Percentiles rank a stretch among this genome's conserved stretches.
phyloP scores from a whole-genome alignment of 2,888 invertebrate species.

The Pyrrhia umbra region DNA sequence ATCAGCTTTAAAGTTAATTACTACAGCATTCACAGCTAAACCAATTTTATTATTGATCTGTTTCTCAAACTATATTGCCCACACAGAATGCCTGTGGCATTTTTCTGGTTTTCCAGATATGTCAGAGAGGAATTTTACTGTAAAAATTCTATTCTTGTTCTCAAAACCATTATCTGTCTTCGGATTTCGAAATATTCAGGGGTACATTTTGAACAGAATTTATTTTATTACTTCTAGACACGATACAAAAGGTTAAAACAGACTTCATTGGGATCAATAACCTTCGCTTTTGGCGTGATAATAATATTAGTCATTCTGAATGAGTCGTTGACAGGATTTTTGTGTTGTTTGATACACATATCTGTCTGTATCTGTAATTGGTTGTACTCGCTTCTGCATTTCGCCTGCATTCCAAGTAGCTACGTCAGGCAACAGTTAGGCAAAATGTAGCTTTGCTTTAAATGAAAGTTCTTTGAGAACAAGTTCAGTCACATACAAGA shows the following conservation, averaged over 20 bases:
- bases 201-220: slow-evolving; percentile 5
- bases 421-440: no score
- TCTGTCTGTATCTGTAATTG: no score
- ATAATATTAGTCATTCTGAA: background rate
- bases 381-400: no score
- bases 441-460: no score
- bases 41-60: slow-evolving; percentile 8
- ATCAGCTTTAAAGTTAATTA: slow-evolving; percentile 2
- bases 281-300: background rate
- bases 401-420: no score
- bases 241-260: background rate
- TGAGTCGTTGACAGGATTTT: no score
- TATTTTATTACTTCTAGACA: background rate
- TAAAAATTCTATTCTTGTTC: background rate
- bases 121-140: background rate
- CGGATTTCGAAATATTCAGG: background rate
- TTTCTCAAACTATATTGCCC: slow-evolving; percentile 17
- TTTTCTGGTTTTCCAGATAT: background rate
- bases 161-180: background rate
- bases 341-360: no score
- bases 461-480: no score
- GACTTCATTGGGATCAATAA: background rate
- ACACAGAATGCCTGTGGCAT: background rate
- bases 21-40: background rate
- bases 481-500: no score